Percentiles rank a stretch among this genome's conserved stretches.
Evolutionary conservation across 2,888 invertebrate species (phyloP).

Genomic region (Helleia helle): DNA sequence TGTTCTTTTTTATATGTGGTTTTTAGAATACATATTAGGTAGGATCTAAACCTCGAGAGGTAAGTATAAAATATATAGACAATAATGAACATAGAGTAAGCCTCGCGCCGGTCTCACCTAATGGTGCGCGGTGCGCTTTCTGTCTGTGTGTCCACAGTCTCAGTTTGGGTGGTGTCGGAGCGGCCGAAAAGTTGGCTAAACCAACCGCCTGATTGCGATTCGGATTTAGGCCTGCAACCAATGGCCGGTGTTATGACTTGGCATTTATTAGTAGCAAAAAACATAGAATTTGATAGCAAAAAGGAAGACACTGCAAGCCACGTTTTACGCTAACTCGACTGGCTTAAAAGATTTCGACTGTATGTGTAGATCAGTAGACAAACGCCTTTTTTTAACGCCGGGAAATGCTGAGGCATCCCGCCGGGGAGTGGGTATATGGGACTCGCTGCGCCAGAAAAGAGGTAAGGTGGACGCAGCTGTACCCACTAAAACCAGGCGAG

Average conservation of each 20-base stretch:
- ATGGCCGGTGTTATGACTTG: slow-evolving; percentile 40
- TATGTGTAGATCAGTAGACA: too few species aligned
- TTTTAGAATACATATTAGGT: too few species aligned
- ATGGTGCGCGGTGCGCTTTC: slow-evolving; percentile 56
- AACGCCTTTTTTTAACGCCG: too few species aligned
- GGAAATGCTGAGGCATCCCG: too few species aligned
- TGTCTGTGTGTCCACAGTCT: slow-evolving; percentile 34
- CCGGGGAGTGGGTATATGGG: too few species aligned
- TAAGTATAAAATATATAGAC: not conserved
- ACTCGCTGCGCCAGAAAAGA: too few species aligned
- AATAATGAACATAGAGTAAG: not conserved
- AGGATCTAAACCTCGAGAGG: not conserved
- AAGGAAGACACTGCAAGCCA: not conserved
- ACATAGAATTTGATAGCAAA: not conserved
- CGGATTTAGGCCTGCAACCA: slow-evolving; percentile 67
- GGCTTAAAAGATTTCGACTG: too few species aligned
- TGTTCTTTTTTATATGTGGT: too few species aligned
- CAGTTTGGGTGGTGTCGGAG: slow-evolving; percentile 43
- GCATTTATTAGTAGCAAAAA: slow-evolving; percentile 20
- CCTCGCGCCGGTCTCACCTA: slow-evolving; percentile 49
- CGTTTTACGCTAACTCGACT: too few species aligned
- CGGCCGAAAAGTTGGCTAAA: slow-evolving; percentile 76
- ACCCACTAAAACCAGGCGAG: too few species aligned
- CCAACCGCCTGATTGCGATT: slow-evolving; percentile 68
- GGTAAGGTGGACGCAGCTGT: too few species aligned